phyloP scores from a whole-genome alignment of 1,140 invertebrate species.

The Chironomus striatipennis region DNA sequence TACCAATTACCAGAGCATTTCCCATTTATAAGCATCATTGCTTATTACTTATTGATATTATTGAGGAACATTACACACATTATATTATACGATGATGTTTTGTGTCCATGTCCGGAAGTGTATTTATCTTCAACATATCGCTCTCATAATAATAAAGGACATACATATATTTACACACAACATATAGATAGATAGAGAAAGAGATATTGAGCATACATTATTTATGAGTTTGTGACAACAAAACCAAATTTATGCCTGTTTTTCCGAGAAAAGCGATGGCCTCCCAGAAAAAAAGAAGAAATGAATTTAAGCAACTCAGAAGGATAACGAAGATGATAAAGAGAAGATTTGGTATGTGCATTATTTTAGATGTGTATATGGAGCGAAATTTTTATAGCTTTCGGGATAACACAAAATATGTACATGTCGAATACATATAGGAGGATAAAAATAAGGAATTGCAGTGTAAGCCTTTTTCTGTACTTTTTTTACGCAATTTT shows the following conservation, averaged over 20 bases:
- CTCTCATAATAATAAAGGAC: slow-evolving; percentile 2
- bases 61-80: slow-evolving; percentile 7
- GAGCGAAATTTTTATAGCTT: slow-evolving; percentile 12
- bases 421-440: too few relatives aligned
- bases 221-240: slow-evolving; percentile 2
- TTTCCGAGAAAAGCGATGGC: neutral
- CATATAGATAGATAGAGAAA: too few relatives aligned
- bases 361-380: neutral
- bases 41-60: slow-evolving; percentile 14
- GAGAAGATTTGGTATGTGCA: neutral
- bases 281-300: neutral
- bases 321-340: neutral
- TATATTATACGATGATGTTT: neutral
- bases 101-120: slow-evolving; percentile 1
- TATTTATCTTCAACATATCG: neutral
- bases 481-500: too few relatives aligned
- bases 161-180: neutral
- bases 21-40: too few relatives aligned
- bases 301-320: neutral
- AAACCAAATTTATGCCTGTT: neutral
- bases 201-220: neutral
- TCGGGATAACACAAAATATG: neutral
- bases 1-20: too few relatives aligned
- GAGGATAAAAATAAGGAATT: neutral
- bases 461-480: neutral